Base-by-base conservation (phyloP, 2,113 vertebrate species). In the Galbula dea region DNA sequence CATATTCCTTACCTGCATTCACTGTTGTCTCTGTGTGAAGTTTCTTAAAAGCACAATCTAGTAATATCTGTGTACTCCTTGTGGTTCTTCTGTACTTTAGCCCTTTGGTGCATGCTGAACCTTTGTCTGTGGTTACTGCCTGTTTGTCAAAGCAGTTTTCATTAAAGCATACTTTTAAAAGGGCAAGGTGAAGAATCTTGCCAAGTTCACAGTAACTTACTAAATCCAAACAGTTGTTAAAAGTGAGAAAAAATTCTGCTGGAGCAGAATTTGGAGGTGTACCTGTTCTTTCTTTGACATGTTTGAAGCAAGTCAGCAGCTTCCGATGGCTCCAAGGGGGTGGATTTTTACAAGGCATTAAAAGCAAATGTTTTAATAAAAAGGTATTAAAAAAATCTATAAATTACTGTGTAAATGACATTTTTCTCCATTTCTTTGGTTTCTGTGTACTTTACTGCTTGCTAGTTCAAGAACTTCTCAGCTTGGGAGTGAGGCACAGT, bases 311-410 rank as follows among this genome's bases (percentile, higher is more conserved):
- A 68, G 78, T 88, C 74, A 80, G 63, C 93, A 88, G 74, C 69
- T 95, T 95, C 80, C 21, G 61, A 77, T 88, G 83, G 63, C 69
- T 94, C 82, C 55, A 79, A 58, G 43, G 63, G 88, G 74, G 68
- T 94, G 32, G 89, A 95, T 97, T 97, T 97, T 90, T 97, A 89
- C 41, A 90, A 93, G 84, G 49, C 83, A 89, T 86, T 95, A 78
- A 96, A 91, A 95, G 77, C 81, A 87, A 96, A 93, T 76, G 90
- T 97, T 97, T 97, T 97, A 97, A 98, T 97, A 97, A 97, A 97
- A 97, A 94, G 72, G 37, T 55, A 93, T 95, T 95, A 73, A 80
- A 62, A 30, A 87, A 34, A 5, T 88, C 85, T 90, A 68, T 89
- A 73, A 95, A 91, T 81, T 69, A 57, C 37, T 58, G 62, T 89